Evolutionary conservation across 2,797 vertebrate species (phyloP).

Genomic region (Propithecus perrieri): DNA sequence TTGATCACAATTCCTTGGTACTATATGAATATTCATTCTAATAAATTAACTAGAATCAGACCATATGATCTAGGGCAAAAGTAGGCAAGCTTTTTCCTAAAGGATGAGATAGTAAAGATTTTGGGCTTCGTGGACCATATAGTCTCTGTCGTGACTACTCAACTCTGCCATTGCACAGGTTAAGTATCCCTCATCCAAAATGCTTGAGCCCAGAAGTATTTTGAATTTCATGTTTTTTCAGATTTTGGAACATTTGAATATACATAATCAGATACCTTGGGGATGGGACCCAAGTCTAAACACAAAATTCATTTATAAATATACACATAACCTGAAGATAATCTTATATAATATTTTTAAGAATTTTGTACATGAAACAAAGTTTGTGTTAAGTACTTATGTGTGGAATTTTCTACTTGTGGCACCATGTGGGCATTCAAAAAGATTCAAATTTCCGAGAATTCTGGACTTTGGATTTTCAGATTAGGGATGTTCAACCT

Average conservation of each 20-base stretch:
- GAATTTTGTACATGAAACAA: background rate
- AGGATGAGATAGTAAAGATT: background rate
- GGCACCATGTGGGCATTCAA: background rate
- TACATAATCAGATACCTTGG: background rate
- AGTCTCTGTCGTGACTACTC: background rate
- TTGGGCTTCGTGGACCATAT: background rate
- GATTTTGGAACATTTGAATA: background rate
- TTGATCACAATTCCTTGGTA: background rate
- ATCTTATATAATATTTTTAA: background rate
- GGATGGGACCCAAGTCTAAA: background rate
- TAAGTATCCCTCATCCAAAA: background rate
- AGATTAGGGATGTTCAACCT: background rate
- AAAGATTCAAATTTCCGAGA: background rate
- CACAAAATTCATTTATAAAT: background rate
- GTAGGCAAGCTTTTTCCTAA: background rate
- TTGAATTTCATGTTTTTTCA: background rate
- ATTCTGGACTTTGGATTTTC: background rate
- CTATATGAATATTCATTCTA: background rate
- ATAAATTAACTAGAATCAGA: slow-evolving; percentile 52
- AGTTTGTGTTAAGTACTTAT: background rate
- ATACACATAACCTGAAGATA: too few species aligned
- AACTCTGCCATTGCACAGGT: background rate
- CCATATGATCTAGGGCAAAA: background rate
- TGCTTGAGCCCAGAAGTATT: background rate
- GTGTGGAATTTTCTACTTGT: background rate